Evolutionary conservation across 1,140 invertebrate genomes (phyloP), one percentile per base, ranked within the genome.

Genomic region (Drosophila parvula): DNA sequence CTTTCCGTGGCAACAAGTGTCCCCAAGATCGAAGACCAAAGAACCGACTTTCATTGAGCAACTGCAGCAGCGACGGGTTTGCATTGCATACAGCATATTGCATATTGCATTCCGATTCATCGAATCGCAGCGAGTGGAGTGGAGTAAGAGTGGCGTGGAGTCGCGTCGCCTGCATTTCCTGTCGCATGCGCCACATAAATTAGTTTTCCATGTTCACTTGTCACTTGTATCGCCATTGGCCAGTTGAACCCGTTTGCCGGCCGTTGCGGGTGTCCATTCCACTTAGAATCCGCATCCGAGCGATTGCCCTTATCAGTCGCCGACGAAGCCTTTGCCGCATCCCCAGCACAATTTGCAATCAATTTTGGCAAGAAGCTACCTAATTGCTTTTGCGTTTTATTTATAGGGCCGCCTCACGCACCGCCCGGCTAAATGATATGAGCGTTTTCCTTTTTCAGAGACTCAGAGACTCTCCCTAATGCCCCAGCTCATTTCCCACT

Each of bases 161-260:
- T 53, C 51, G 51, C 51, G 34, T 55, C 48, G 50, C 60, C 62
- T 57, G 80, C 60, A 85, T 78, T 81, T 75, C 68, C 75, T 82
- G 70, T 81, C 59, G 76, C 76, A 73, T 81, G 82, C 76, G 78
- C 78, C 78, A 81, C 48, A 78, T 89, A 88, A 88, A 88, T 88
- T 88, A 88, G 83, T 88, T 88, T 88, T 88, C 74, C 84, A 80
- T 88, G 83, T 88, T 88, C 73, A 74, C 59, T 77, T 86, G 83
- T 89, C 83, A 89, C 68, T 74, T 89, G 64, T 88, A 86, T 88
- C 83, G 58, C 59, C 34, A 28, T 45, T 38, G 61, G 53, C 68
- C 78, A 78, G 74, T 67, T 61, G 58, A 78, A 78, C 68, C 60
- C 63, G 74, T 86, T 81, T 81, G 61, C 53, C 44, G 67, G 36